Conservation (phyloP, 2,113 vertebrate species). For the Galeopterus variegatus region DNA sequence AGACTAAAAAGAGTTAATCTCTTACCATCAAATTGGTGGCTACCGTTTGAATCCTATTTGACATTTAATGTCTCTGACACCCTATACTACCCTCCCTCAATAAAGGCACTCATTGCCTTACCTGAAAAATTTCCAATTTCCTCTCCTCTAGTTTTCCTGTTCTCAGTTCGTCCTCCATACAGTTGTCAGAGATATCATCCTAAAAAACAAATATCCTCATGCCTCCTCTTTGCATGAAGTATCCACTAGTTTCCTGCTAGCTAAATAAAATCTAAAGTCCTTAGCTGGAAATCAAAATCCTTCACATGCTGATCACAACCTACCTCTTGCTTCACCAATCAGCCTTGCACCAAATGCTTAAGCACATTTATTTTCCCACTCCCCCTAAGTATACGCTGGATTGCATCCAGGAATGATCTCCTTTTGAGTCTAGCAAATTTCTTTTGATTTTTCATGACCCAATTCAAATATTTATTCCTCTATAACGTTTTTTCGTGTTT, state of each 20-base stretch:
- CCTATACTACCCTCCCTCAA: not conserved
- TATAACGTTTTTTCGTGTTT: not conserved
- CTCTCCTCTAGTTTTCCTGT: constrained; percentile 57
- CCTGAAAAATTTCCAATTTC: not conserved
- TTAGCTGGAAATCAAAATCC: not conserved
- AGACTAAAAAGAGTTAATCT: not conserved
- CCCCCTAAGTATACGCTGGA: not conserved
- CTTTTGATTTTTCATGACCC: not conserved
- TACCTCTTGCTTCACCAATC: not conserved
- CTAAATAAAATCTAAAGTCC: not conserved
- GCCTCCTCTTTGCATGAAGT: not conserved
- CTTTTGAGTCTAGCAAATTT: not conserved
- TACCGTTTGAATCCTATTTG: not conserved
- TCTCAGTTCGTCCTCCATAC: not conserved
- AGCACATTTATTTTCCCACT: not conserved
- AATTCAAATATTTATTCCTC: not conserved
- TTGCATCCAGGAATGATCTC: not conserved
- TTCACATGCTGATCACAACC: not conserved
- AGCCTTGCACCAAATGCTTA: not conserved
- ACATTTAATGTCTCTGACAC: not conserved
- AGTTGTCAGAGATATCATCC: not conserved
- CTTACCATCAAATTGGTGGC: not conserved
- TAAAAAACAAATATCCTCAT: not conserved
- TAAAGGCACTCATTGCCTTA: not conserved
- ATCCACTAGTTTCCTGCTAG: not conserved